A percentile compares a stretch with the other conserved stretches of the same genome.
Conservation (phyloP, 92 coral and sea anemone genomes). For the Paramuricea clavata region DNA sequence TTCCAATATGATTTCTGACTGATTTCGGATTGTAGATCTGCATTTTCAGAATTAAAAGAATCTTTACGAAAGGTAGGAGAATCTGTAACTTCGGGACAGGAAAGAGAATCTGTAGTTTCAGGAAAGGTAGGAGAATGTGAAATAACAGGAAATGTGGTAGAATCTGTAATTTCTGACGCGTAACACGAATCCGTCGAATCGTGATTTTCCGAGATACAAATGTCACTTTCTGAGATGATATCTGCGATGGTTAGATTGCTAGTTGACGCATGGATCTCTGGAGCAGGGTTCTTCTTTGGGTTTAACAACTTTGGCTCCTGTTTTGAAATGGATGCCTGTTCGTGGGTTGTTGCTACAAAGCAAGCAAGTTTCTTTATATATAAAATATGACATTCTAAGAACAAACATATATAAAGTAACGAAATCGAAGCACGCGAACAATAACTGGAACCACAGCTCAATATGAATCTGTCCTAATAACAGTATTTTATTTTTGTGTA, state of each 20-base stretch:
- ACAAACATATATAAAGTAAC: no score
- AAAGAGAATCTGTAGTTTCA: neutral
- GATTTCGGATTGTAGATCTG: conserved; percentile 12
- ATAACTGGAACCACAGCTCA: no score
- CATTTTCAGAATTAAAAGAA: conserved; percentile 23
- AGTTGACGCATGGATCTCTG: conserved; percentile 7
- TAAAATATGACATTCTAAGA: no score
- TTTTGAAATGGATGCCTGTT: neutral
- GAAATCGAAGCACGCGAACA: no score
- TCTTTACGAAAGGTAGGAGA: neutral
- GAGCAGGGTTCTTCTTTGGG: neutral
- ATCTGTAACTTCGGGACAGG: neutral
- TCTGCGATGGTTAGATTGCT: neutral
- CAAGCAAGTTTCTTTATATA: neutral
- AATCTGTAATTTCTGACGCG: neutral
- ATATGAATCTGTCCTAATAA: no score
- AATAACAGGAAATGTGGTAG: neutral
- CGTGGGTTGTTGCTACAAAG: neutral
- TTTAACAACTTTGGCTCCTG: conserved; percentile 12
- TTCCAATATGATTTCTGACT: conserved; percentile 29
- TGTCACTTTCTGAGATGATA: neutral
- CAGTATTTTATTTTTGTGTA: no score
- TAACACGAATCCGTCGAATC: neutral
- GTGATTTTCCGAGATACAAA: neutral
- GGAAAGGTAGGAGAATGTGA: neutral